Conservation (phyloP, 2,888 invertebrate genomes). For the Tenthredo distinguenda region DNA sequence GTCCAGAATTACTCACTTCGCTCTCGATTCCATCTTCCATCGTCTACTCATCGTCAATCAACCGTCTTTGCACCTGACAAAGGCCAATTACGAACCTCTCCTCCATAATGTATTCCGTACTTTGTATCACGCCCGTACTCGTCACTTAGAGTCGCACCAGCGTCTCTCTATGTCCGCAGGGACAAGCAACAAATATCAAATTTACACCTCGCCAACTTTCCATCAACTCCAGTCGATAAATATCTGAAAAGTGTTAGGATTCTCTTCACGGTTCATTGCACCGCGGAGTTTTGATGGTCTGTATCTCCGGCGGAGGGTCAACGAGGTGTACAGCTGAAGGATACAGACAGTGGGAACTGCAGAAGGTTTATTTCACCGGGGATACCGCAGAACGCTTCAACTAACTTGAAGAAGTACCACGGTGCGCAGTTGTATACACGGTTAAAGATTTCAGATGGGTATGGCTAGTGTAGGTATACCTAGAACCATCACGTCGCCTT, state of each 20-base stretch:
- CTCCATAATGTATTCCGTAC: not conserved
- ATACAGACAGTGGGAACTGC: not conserved
- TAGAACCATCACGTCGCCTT: not conserved
- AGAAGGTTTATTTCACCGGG: slow-evolving; percentile 30
- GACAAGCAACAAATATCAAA: not conserved
- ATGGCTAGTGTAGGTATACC: not conserved
- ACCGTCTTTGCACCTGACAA: slow-evolving; percentile 8
- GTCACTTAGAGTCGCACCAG: not conserved
- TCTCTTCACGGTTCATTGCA: not conserved
- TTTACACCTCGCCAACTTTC: not conserved
- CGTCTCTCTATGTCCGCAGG: not conserved
- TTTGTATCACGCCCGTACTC: not conserved
- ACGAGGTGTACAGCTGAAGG: slow-evolving; percentile 10
- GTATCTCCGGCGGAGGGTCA: slow-evolving; percentile 39
- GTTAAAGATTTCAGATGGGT: not conserved
- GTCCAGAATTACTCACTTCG: slow-evolving; percentile 25
- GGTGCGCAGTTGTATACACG: not conserved
- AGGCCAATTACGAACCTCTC: slow-evolving; percentile 34
- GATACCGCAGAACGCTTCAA: slow-evolving; percentile 29
- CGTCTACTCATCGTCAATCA: slow-evolving; percentile 16
- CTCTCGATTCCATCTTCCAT: slow-evolving; percentile 24
- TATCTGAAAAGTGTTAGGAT: slow-evolving; percentile 2
- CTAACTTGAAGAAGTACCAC: slow-evolving; percentile 38
- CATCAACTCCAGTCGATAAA: slow-evolving; percentile 27
- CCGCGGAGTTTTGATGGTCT: slow-evolving; percentile 16